A percentile compares a stretch with the other conserved stretches of the same genome.
Evolutionary conservation across 2,797 vertebrate genomes (phyloP).

Genomic region (Crax fasciolata): DNA sequence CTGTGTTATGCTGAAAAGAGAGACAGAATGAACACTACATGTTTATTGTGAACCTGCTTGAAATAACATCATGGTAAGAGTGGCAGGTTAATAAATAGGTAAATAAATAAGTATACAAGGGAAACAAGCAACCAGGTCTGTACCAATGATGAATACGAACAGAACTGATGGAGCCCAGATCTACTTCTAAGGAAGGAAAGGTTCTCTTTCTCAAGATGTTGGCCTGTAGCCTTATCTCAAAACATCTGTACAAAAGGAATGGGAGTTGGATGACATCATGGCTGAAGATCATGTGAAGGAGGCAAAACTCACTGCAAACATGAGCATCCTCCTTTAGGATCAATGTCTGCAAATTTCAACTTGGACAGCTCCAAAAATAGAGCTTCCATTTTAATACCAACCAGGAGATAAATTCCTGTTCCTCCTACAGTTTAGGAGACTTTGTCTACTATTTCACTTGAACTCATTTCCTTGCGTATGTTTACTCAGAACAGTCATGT

Average conservation of each 20-base stretch:
- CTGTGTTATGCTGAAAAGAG: neutral
- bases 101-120: neutral
- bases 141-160: neutral
- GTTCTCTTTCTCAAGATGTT: neutral
- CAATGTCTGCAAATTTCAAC: neutral
- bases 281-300: neutral
- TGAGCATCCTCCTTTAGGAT: neutral
- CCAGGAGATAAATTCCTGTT: neutral
- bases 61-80: neutral
- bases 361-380: neutral
- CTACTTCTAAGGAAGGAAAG: neutral
- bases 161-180: neutral
- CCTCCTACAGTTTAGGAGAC: neutral
- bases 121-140: neutral
- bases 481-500: conserved; percentile 18
- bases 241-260: neutral
- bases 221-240: neutral
- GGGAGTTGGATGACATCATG: neutral
- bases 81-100: no score
- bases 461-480: neutral
- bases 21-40: neutral
- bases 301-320: neutral
- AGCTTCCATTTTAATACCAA: neutral
- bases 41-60: neutral
- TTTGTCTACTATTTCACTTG: neutral